A percentile compares a stretch with the other conserved stretches of the same genome.
Conservation (phyloP, 2,113 vertebrate genomes). For the Sminthopsis crassicaudata region DNA sequence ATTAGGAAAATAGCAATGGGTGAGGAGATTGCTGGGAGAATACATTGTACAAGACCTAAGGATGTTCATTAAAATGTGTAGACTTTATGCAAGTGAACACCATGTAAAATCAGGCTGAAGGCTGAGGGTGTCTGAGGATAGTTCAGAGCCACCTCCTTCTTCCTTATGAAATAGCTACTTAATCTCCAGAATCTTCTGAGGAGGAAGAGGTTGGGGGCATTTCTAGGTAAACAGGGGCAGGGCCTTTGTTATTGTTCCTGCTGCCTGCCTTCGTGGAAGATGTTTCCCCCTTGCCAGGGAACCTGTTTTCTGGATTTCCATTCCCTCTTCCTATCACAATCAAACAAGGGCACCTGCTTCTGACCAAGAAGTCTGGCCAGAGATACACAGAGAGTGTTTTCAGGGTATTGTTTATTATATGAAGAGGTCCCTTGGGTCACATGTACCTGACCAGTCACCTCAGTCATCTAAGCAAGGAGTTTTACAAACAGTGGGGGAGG, state of each 20-base stretch:
- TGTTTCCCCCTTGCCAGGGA: neutral
- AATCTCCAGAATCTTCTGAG: conserved; percentile 49
- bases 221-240: neutral
- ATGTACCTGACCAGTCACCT: neutral
- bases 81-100: neutral
- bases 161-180: conserved; percentile 27
- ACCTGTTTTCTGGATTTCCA: neutral
- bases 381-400: neutral
- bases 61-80: neutral
- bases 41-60: neutral
- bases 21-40: neutral
- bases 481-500: neutral
- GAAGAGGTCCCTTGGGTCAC: neutral
- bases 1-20: neutral
- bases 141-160: neutral
- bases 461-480: neutral
- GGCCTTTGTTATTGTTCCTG: neutral
- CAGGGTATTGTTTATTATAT: neutral
- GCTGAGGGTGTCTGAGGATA: neutral
- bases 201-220: conserved; percentile 8
- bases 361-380: neutral
- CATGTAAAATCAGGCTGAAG: neutral
- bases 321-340: neutral
- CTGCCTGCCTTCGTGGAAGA: neutral
- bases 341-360: neutral